Evolutionary conservation across 2,113 vertebrate species (phyloP).

Genomic region (Percopsis transmontana): DNA sequence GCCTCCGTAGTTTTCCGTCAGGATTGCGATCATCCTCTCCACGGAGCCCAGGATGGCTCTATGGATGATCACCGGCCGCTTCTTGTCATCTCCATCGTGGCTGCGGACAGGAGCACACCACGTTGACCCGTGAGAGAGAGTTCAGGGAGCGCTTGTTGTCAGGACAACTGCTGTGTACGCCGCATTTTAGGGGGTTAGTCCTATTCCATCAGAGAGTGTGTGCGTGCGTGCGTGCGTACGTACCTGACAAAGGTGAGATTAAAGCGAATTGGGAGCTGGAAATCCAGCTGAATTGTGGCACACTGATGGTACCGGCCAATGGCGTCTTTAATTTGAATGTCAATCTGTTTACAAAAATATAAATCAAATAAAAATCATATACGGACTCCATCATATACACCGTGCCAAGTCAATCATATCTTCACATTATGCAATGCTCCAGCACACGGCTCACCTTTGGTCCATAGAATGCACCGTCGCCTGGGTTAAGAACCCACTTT

Average conservation of each 20-base stretch:
- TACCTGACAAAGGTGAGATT: slow-evolving; percentile 94
- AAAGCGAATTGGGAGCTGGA: slow-evolving; percentile 95
- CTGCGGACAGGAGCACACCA: slow-evolving; percentile 59
- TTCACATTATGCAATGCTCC: neutral
- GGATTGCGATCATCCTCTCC: slow-evolving; percentile 97
- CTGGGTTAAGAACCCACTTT: slow-evolving; percentile 95
- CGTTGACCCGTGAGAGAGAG: neutral
- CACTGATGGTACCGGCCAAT: slow-evolving; percentile 98
- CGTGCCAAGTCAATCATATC: neutral
- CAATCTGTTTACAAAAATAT: slow-evolving; percentile 79
- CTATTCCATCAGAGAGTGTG: too few species aligned
- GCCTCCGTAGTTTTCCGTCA: slow-evolving; percentile 97
- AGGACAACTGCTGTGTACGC: too few species aligned
- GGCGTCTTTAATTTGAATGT: slow-evolving; percentile 98
- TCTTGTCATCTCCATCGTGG: slow-evolving; percentile 94
- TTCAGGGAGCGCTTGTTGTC: neutral
- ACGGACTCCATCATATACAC: neutral
- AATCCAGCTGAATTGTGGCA: slow-evolving; percentile 96
- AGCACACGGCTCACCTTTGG: slow-evolving; percentile 84
- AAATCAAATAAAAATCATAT: neutral
- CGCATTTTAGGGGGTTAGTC: too few species aligned
- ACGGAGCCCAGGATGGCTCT: slow-evolving; percentile 96
- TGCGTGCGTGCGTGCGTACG: too few species aligned
- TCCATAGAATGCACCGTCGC: slow-evolving; percentile 97
- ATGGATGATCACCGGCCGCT: slow-evolving; percentile 94